These are phyloP conservation scores for Eulimnadia texana DNA, from an alignment of 1,140 invertebrate genomes.

Conservation along the genomic window DNA sequence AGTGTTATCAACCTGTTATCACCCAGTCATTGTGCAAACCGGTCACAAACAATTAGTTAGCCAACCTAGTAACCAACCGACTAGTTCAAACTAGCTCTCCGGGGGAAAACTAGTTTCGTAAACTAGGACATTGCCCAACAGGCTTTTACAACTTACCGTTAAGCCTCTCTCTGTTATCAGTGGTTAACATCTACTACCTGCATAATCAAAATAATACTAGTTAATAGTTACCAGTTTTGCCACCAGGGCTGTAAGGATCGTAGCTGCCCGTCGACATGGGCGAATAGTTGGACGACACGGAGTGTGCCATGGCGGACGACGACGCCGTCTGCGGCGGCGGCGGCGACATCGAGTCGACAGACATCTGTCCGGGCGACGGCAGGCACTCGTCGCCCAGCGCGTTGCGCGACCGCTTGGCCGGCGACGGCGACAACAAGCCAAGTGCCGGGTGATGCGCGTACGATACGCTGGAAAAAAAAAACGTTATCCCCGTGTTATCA, in stretches of 20 bases:
- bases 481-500: neutral
- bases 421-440: neutral
- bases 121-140: too few relatives aligned
- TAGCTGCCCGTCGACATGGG: constrained; percentile 15
- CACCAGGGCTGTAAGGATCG: constrained; percentile 13
- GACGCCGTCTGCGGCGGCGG: constrained; percentile 9
- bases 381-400: neutral
- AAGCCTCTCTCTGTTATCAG: too few relatives aligned
- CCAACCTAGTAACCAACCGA: too few relatives aligned
- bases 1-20: too few relatives aligned
- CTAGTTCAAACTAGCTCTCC: too few relatives aligned
- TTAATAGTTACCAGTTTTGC: neutral
- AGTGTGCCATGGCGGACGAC: neutral
- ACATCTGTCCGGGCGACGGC: constrained; percentile 13
- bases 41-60: too few relatives aligned
- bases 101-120: too few relatives aligned
- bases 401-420: neutral
- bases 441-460: neutral
- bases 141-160: too few relatives aligned
- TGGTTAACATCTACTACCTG: too few relatives aligned
- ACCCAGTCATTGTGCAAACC: too few relatives aligned
- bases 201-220: too few relatives aligned
- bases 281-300: constrained; percentile 11
- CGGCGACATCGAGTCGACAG: constrained; percentile 14
- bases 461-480: too few relatives aligned